Conservation (phyloP, 2,888 invertebrate species). For the Heliconius charithonia region DNA sequence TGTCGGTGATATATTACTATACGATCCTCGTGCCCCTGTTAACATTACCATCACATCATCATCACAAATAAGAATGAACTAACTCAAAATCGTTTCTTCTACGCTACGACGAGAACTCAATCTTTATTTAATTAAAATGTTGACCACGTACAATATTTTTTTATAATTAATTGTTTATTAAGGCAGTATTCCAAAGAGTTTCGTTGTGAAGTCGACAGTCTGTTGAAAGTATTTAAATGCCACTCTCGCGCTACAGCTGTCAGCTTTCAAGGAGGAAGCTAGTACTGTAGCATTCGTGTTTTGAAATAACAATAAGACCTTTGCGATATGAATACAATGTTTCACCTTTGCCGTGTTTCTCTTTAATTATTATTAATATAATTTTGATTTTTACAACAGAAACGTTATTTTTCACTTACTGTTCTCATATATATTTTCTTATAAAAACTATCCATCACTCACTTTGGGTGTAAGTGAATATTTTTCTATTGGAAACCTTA, state of each 20-base stretch:
- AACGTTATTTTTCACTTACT: neutral
- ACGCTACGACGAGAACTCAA: neutral
- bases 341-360: neutral
- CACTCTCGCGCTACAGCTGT: slow-evolving; percentile 26
- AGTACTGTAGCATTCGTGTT: slow-evolving; percentile 11
- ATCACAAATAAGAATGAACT: neutral
- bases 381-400: neutral
- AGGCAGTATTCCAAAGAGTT: slow-evolving; percentile 15
- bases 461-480: neutral
- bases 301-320: slow-evolving; percentile 18
- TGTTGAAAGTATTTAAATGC: slow-evolving; percentile 18
- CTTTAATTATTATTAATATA: neutral
- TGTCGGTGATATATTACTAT: too few relatives aligned
- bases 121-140: neutral
- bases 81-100: neutral
- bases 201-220: slow-evolving; percentile 1
- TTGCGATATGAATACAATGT: slow-evolving; percentile 3
- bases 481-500: too few relatives aligned
- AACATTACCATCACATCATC: too few relatives aligned
- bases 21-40: too few relatives aligned
- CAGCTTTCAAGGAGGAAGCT: slow-evolving; percentile 21
- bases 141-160: slow-evolving; percentile 2
- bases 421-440: neutral
- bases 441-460: neutral
- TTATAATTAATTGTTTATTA: slow-evolving; percentile 14